phyloP scores from a whole-genome alignment of 2,113 vertebrate species.

The Sialia sialis region DNA sequence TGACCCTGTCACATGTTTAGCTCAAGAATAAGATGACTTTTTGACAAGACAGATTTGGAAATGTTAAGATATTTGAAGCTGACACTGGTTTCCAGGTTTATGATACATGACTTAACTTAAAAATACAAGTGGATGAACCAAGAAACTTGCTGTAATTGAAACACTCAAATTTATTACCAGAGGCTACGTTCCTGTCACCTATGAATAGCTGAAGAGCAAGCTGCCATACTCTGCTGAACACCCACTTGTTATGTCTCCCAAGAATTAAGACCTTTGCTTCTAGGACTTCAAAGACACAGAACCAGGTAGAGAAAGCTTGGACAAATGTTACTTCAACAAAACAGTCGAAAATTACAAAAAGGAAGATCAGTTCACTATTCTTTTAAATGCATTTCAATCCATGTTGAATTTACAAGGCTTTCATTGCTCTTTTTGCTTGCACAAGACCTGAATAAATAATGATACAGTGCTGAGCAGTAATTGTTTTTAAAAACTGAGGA shows the following conservation, averaged over 20 bases:
- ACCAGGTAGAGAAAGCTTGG: not conserved
- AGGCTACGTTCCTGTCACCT: not conserved
- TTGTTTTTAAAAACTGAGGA: not conserved
- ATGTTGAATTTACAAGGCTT: not conserved
- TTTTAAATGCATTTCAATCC: not conserved
- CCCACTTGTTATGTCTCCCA: not conserved
- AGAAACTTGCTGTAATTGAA: slow-evolving; percentile 22
- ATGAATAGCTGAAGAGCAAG: not conserved
- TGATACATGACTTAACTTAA: slow-evolving; percentile 8
- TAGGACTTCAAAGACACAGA: not conserved
- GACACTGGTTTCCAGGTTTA: not conserved
- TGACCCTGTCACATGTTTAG: slow-evolving; percentile 4
- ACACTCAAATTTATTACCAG: slow-evolving; percentile 31
- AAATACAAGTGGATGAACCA: slow-evolving; percentile 38
- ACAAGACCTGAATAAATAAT: not conserved
- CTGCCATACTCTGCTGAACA: not conserved
- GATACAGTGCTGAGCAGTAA: not conserved
- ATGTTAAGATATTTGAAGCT: slow-evolving; percentile 36
- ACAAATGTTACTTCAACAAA: not conserved
- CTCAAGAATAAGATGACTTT: slow-evolving; percentile 13
- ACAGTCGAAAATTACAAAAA: not conserved
- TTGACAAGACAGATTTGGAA: slow-evolving; percentile 37
- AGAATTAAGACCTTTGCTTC: not conserved
- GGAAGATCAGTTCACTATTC: not conserved
- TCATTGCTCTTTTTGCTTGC: not conserved